Percentiles rank a stretch among this genome's conserved stretches.
Evolutionary conservation across 2,888 invertebrate species (phyloP).

Genomic region (Drosophila phalerata): DNA sequence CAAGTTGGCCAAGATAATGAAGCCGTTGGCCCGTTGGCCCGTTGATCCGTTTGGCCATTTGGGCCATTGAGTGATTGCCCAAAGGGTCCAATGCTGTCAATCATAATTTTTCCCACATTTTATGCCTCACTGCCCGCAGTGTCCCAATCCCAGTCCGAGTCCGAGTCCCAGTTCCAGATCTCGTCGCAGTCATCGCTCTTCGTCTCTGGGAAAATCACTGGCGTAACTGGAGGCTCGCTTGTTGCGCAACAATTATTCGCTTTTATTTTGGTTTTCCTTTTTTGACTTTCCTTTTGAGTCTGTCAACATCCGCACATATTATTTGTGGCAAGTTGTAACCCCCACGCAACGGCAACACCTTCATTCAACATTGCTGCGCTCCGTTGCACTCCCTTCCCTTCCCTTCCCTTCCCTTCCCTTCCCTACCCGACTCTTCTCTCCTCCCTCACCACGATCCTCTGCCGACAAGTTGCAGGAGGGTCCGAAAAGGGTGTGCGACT

Average conservation of each 20-base stretch:
- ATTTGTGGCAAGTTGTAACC: slow-evolving; percentile 42
- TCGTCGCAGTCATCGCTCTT: background rate
- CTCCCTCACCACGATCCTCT: background rate
- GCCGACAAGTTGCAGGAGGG: slow-evolving; percentile 3
- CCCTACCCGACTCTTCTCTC: background rate
- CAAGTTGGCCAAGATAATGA: slow-evolving; percentile 56
- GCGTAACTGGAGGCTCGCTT: slow-evolving; percentile 51
- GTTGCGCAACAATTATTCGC: slow-evolving; percentile 59
- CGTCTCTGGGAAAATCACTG: slow-evolving; percentile 74
- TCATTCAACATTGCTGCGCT: slow-evolving; percentile 54
- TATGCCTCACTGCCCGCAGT: slow-evolving; percentile 52
- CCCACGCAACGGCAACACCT: slow-evolving; percentile 52
- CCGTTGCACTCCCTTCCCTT: slow-evolving; percentile 42
- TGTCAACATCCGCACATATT: slow-evolving; percentile 33
- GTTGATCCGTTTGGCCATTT: slow-evolving; percentile 70
- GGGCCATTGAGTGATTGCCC: slow-evolving; percentile 6
- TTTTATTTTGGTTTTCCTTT: slow-evolving; percentile 1
- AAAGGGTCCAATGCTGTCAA: slow-evolving; percentile 61
- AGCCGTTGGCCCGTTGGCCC: slow-evolving; percentile 71
- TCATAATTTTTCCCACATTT: slow-evolving; percentile 78
- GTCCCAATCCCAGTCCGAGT: background rate
- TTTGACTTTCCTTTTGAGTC: slow-evolving; percentile 17
- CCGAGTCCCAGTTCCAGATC: background rate
- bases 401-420: too few relatives aligned
- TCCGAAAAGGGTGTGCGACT: slow-evolving; percentile 34